These are phyloP conservation scores for Pongo abelii DNA, from an alignment of 2,113 vertebrate species.

Conservation along the genomic window DNA sequence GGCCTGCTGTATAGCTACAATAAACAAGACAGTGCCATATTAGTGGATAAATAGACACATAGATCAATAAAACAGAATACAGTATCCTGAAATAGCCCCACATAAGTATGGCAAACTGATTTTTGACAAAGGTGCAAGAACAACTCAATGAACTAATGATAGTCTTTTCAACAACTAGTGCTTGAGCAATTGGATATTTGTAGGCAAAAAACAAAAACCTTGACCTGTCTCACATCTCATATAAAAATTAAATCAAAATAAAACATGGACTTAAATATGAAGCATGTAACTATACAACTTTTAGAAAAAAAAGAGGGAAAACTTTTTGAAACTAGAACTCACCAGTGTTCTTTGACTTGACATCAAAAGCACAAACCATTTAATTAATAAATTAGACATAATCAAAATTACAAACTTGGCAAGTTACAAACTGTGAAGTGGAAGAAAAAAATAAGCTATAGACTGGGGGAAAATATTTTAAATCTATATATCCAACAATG, in stretches of 20 bases:
- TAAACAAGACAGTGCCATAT: neutral
- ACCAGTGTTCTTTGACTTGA: neutral
- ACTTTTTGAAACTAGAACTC: neutral
- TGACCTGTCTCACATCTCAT: neutral
- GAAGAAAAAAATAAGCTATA: neutral
- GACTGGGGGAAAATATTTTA: neutral
- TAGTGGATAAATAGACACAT: neutral
- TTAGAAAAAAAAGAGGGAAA: neutral
- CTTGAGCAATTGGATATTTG: neutral
- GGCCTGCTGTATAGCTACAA: neutral
- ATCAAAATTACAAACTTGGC: neutral
- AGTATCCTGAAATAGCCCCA: neutral
- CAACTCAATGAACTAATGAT: neutral
- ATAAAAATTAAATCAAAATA: neutral
- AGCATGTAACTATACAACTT: neutral
- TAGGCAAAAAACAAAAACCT: neutral
- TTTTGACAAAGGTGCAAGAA: neutral
- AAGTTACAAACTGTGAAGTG: neutral
- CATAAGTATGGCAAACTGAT: neutral
- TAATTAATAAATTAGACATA: neutral
- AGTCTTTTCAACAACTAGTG: neutral
- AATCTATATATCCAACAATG: neutral
- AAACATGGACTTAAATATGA: neutral
- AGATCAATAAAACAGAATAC: neutral
- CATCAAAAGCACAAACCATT: neutral